These are phyloP conservation scores for Eclectus roratus DNA, from an alignment of 2,113 vertebrate species.

Conservation along the genomic window DNA sequence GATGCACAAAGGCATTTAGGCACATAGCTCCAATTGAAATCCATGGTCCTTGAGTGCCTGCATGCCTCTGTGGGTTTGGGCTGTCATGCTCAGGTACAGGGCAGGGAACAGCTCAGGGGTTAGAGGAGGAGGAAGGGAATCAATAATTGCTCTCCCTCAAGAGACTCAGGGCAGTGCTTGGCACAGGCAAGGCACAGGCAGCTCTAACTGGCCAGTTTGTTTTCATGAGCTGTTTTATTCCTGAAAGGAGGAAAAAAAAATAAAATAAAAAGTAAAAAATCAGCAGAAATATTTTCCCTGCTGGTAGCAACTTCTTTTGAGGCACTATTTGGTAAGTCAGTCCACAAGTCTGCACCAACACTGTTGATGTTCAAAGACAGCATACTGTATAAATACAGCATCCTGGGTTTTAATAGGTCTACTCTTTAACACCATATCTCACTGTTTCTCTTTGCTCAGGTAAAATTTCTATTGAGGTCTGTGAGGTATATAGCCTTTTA, in stretches of 20 bases:
- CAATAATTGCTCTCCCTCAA: neutral
- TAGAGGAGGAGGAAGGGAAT: neutral
- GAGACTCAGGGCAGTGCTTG: neutral
- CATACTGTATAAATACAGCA: neutral
- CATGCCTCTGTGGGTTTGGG: neutral
- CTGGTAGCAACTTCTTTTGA: neutral
- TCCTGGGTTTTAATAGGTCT: neutral
- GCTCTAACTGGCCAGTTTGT: neutral
- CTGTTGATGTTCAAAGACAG: neutral
- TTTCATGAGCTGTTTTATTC: neutral
- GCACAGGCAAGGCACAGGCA: neutral
- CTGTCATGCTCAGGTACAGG: neutral
- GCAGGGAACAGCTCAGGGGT: neutral
- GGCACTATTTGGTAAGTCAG: neutral
- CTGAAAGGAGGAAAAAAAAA: neutral
- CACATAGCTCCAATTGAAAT: neutral
- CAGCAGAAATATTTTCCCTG: neutral
- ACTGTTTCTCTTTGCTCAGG: neutral
- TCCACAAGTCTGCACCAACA: neutral
- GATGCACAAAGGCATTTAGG: neutral
- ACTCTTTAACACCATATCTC: neutral
- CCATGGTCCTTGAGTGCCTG: fast-evolving
- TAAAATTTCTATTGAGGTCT: neutral
- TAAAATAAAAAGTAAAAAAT: neutral
- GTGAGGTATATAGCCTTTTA: neutral